These are phyloP conservation scores for Chloebia gouldiae DNA, from an alignment of 2,113 vertebrate genomes.

Conservation along the genomic window DNA sequence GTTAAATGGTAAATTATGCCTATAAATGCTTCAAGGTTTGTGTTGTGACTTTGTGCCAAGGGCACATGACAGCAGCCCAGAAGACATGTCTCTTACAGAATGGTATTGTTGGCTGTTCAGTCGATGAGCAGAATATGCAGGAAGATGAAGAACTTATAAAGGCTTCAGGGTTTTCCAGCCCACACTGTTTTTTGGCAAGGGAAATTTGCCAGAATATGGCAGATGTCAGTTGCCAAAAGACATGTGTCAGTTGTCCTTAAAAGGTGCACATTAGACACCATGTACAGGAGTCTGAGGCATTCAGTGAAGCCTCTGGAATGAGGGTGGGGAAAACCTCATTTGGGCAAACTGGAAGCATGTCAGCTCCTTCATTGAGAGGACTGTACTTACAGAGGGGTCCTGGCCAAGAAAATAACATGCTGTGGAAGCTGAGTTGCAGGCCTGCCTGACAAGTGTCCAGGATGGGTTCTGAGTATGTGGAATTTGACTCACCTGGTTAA, in stretches of 20 bases:
- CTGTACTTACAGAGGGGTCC: background rate
- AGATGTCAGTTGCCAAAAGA: background rate
- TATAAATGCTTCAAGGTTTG: background rate
- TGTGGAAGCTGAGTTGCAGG: background rate
- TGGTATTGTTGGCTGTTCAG: background rate
- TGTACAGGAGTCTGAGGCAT: background rate
- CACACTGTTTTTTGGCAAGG: background rate
- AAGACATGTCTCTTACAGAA: background rate
- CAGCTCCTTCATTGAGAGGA: background rate
- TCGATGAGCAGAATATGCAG: background rate
- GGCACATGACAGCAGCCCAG: fast-evolving
- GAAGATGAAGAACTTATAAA: background rate
- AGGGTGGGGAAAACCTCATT: background rate
- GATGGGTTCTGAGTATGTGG: background rate
- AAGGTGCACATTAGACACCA: background rate
- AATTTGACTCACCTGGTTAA: background rate
- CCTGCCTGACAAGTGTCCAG: background rate
- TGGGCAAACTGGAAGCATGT: background rate
- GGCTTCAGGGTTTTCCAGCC: background rate
- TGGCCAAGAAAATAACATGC: background rate
- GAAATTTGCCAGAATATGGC: background rate
- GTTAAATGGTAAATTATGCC: background rate
- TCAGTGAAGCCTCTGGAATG: background rate
- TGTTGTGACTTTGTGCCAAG: background rate
- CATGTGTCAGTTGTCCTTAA: background rate